A percentile compares a stretch with the other conserved stretches of the same genome.
These are phyloP conservation scores for Limnephilus lunatus DNA, from an alignment of 2,888 invertebrate species.

Conservation along the genomic window DNA sequence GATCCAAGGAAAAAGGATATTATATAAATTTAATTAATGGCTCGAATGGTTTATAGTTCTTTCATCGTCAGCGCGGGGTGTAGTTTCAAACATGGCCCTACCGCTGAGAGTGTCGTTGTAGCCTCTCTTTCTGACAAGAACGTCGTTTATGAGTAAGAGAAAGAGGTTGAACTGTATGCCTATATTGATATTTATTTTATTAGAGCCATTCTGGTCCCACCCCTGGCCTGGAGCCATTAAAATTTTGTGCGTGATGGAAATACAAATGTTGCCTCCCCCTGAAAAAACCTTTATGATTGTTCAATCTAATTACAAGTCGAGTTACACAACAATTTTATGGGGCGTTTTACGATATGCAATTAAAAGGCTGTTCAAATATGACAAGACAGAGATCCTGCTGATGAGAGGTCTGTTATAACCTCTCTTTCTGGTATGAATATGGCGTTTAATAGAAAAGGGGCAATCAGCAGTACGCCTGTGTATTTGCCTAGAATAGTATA, in stretches of 20 bases:
- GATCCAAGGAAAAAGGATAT: neutral
- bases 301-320: slow-evolving; percentile 44
- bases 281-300: slow-evolving; percentile 46
- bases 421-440: neutral
- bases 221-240: slow-evolving; percentile 50
- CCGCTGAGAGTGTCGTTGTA: neutral
- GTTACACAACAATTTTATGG: slow-evolving; percentile 37
- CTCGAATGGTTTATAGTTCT: neutral
- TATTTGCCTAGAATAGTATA: too few relatives aligned
- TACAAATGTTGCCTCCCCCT: slow-evolving; percentile 45
- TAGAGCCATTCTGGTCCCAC: slow-evolving; percentile 55
- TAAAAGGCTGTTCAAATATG: slow-evolving; percentile 9
- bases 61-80: neutral
- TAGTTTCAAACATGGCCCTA: neutral
- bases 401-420: neutral
- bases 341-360: slow-evolving; percentile 52
- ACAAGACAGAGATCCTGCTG: slow-evolving; percentile 7
- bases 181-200: slow-evolving; percentile 64
- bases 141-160: neutral
- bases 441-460: neutral
- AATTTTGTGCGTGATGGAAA: slow-evolving; percentile 60
- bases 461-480: neutral
- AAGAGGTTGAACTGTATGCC: neutral
- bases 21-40: neutral
- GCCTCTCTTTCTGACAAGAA: neutral